Evolutionary conservation across 2,888 invertebrate genomes (phyloP).

Genomic region (Koerneria pararmatus): DNA sequence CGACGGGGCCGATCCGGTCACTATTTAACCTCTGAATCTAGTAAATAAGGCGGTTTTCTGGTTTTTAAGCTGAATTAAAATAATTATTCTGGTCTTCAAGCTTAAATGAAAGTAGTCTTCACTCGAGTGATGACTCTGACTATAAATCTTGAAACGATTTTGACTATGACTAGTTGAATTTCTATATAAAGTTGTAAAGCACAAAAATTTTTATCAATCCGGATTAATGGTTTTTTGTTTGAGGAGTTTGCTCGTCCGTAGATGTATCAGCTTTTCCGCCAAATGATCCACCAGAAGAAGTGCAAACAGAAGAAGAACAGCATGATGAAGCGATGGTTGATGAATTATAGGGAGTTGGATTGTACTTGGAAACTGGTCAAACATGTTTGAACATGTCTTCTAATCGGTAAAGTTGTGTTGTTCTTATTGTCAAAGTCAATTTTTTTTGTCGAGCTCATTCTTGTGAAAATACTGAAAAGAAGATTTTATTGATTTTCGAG

Average conservation of each 20-base stretch:
- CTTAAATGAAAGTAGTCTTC: not conserved
- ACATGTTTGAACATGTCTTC: not conserved
- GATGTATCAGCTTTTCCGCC: conserved; percentile 43
- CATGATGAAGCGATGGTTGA: conserved; percentile 27
- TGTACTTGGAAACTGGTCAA: not conserved
- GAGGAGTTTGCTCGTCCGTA: conserved; percentile 38
- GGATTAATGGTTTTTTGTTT: not conserved
- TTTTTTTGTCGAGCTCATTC: too few relatives aligned
- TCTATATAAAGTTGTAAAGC: not conserved
- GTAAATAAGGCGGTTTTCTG: too few relatives aligned
- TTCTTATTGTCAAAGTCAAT: too few relatives aligned
- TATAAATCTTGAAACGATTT: not conserved
- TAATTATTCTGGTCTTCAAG: not conserved
- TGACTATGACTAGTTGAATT: not conserved
- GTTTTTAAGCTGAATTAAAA: too few relatives aligned
- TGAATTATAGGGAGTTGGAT: conserved; percentile 27
- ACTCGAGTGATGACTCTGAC: conserved; percentile 4
- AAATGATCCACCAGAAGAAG: conserved; percentile 30
- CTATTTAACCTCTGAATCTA: too few relatives aligned
- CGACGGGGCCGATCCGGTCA: too few relatives aligned
- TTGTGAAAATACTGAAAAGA: too few relatives aligned
- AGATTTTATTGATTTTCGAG: too few relatives aligned
- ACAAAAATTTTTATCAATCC: not conserved
- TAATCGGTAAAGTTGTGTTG: too few relatives aligned
- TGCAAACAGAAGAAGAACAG: conserved; percentile 26